Evolutionary conservation across 2,113 vertebrate species (phyloP).

Genomic region (Lampris incognitus): DNA sequence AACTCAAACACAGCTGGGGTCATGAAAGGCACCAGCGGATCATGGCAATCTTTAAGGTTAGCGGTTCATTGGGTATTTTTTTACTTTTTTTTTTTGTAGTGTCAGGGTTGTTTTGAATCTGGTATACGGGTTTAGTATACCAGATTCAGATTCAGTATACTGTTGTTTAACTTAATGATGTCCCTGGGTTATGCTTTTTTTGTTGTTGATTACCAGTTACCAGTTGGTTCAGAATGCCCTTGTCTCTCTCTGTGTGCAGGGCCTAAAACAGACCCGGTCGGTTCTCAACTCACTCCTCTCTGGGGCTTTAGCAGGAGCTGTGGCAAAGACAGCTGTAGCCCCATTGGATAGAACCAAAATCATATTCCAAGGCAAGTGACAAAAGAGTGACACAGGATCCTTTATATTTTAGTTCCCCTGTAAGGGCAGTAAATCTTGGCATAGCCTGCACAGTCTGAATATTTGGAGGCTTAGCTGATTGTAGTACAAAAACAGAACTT

Average conservation of each 20-base stretch:
- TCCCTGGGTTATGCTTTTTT: too few relatives aligned
- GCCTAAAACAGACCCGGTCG: slow-evolving; percentile 79
- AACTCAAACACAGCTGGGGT: slow-evolving; percentile 37
- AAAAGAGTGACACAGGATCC: not conserved
- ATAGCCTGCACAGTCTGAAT: not conserved
- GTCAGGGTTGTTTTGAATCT: not conserved
- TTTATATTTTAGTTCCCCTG: not conserved
- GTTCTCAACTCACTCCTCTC: slow-evolving; percentile 91
- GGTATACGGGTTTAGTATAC: too few relatives aligned
- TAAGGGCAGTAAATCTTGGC: not conserved
- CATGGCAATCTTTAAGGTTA: not conserved
- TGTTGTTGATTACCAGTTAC: too few relatives aligned
- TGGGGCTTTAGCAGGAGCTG: slow-evolving; percentile 93
- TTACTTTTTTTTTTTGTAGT: not conserved
- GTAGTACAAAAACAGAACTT: too few relatives aligned
- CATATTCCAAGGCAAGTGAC: slow-evolving; percentile 93
- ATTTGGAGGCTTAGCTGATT: too few relatives aligned
- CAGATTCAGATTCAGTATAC: too few relatives aligned
- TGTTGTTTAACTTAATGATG: too few relatives aligned
- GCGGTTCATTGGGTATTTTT: not conserved
- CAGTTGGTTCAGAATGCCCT: too few relatives aligned
- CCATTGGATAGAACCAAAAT: slow-evolving; percentile 98
- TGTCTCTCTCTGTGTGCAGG: slow-evolving; percentile 72
- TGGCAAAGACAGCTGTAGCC: slow-evolving; percentile 96
- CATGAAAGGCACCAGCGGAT: not conserved